These are phyloP conservation scores for Argyresthia albistria DNA, from an alignment of 2,888 invertebrate genomes.

Conservation along the genomic window DNA sequence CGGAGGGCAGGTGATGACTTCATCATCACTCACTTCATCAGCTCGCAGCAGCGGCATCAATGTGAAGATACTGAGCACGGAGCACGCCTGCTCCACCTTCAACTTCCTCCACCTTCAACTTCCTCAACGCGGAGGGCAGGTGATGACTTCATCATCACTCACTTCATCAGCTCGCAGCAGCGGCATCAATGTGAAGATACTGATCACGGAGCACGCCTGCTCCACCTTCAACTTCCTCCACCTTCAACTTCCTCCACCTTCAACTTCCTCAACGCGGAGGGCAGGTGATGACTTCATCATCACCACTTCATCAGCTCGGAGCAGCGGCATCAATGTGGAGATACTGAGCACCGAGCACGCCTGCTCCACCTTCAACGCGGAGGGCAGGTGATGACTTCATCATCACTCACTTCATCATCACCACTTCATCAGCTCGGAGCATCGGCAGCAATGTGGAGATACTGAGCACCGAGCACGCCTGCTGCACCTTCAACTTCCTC, in stretches of 20 bases:
- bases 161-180: too few relatives aligned
- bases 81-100: slow-evolving; percentile 89
- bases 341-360: slow-evolving; percentile 88
- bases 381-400: slow-evolving; percentile 70
- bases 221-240: slow-evolving; percentile 61
- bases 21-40: too few relatives aligned
- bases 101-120: slow-evolving; percentile 81
- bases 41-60: too few relatives aligned
- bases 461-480: slow-evolving; percentile 86
- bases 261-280: slow-evolving; percentile 92
- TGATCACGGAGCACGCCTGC: slow-evolving; percentile 88
- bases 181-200: slow-evolving; percentile 39
- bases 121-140: slow-evolving; percentile 86
- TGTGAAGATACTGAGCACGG: slow-evolving; percentile 77
- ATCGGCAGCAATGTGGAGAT: slow-evolving; percentile 36
- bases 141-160: slow-evolving; percentile 19
- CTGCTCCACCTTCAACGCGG: slow-evolving; percentile 84
- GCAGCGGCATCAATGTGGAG: slow-evolving; percentile 9
- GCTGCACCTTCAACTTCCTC: slow-evolving; percentile 92
- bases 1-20: slow-evolving; percentile 76
- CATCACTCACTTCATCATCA: background rate
- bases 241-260: slow-evolving; percentile 89
- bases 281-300: slow-evolving; percentile 48
- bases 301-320: too few relatives aligned
- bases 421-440: too few relatives aligned